Conservation (phyloP, 1,140 invertebrate genomes). For the Formica exsecta region DNA sequence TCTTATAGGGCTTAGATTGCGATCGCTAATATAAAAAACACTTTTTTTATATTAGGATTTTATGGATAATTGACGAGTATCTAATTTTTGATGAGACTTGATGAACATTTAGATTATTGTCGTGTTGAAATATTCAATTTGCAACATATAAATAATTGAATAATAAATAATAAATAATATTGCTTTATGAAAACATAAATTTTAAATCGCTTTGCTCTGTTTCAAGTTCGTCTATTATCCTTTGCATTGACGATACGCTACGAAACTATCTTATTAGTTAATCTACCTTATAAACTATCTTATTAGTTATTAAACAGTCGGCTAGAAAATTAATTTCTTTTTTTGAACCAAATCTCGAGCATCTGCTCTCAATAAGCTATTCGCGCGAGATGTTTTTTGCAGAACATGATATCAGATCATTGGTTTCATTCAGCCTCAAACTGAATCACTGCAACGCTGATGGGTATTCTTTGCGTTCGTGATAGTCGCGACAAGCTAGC, state of each 20-base stretch:
- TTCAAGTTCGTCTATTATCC: not conserved
- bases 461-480: slow-evolving; percentile 8
- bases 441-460: not conserved
- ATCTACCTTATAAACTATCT: not conserved
- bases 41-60: too few species aligned
- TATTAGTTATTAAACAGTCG: slow-evolving; percentile 11
- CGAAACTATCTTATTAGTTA: not conserved
- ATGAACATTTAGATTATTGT: too few species aligned
- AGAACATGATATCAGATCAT: slow-evolving; percentile 6
- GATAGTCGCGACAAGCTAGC: not conserved
- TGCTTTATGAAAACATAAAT: too few species aligned
- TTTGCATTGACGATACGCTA: not conserved
- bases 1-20: too few species aligned
- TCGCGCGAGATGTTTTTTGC: not conserved
- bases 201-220: too few species aligned
- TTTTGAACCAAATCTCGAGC: slow-evolving; percentile 21
- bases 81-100: too few species aligned
- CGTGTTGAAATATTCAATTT: too few species aligned
- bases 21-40: too few species aligned
- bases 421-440: slow-evolving; percentile 24
- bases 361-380: slow-evolving; percentile 26
- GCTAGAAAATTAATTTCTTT: slow-evolving; percentile 29
- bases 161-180: not conserved
- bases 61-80: too few species aligned
- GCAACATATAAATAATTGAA: too few species aligned